Percentiles rank a stretch among this genome's conserved stretches.
Conservation (phyloP, 2,797 vertebrate species). For the Argya squamiceps region DNA sequence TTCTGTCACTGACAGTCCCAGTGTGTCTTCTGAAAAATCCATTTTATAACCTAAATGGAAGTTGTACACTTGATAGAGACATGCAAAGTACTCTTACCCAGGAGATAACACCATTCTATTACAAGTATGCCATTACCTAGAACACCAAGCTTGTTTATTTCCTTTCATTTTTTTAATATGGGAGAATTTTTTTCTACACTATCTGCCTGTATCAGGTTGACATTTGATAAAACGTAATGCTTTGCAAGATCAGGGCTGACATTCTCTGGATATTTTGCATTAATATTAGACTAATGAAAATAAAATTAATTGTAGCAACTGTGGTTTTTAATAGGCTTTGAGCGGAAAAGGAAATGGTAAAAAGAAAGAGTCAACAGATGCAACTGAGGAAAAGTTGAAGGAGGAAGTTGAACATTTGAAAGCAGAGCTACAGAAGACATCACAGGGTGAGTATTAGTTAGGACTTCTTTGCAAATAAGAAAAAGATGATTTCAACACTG, state of each 20-base stretch:
- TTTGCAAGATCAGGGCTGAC: not conserved
- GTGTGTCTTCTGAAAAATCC: not conserved
- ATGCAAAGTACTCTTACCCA: not conserved
- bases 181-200: not conserved
- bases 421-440: slow-evolving; percentile 82
- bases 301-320: slow-evolving; percentile 9
- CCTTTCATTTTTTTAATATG: too few relatives aligned
- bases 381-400: slow-evolving; percentile 77
- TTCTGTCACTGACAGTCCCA: not conserved
- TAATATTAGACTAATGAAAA: not conserved
- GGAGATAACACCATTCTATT: not conserved
- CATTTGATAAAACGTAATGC: not conserved
- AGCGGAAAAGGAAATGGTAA: slow-evolving; percentile 37
- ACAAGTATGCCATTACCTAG: not conserved
- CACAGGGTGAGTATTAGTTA: slow-evolving; percentile 78
- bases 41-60: not conserved
- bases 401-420: slow-evolving; percentile 80
- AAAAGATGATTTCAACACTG: not conserved
- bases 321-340: slow-evolving; percentile 64
- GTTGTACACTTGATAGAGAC: not conserved
- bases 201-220: not conserved
- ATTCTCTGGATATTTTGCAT: not conserved
- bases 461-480: not conserved
- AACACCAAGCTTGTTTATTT: not conserved
- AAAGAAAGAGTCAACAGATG: slow-evolving; percentile 25